Percentiles rank a stretch among this genome's conserved stretches.
Conservation (phyloP, 2,113 vertebrate genomes). For the Passer domesticus region DNA sequence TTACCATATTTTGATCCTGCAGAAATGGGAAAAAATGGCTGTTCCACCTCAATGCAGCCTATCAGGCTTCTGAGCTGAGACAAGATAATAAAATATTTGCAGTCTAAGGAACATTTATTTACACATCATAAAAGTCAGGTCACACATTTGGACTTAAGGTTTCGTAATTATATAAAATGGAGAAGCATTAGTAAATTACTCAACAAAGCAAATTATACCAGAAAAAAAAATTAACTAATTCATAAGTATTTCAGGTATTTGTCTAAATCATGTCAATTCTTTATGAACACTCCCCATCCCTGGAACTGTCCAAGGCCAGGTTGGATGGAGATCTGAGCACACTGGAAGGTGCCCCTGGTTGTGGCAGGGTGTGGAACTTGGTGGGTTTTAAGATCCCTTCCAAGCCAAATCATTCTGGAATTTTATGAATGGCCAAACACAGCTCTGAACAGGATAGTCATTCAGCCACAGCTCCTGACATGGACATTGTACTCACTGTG, state of each 20-base stretch:
- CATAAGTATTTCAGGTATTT: not conserved
- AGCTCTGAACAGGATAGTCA: not conserved
- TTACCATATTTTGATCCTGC: constrained; percentile 46
- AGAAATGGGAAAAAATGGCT: constrained; percentile 12
- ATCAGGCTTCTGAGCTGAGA: not conserved
- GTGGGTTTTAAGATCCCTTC: not conserved
- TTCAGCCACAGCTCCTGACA: not conserved
- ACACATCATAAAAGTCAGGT: not conserved
- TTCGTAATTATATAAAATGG: not conserved
- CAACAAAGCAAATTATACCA: not conserved
- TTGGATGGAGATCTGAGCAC: not conserved
- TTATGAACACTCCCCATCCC: not conserved
- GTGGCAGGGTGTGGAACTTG: accelerated
- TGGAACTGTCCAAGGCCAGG: not conserved
- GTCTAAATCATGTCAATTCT: not conserved
- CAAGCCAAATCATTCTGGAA: not conserved
- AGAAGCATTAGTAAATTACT: not conserved
- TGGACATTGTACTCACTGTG: too few relatives aligned
- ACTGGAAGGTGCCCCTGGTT: not conserved
- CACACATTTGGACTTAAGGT: not conserved
- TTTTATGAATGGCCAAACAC: accelerated
- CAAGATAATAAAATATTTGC: not conserved
- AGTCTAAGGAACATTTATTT: not conserved
- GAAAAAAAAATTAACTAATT: not conserved
- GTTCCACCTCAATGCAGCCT: not conserved